Base-by-base conservation (phyloP, 1,140 invertebrate genomes). In the Drosophila saltans region DNA sequence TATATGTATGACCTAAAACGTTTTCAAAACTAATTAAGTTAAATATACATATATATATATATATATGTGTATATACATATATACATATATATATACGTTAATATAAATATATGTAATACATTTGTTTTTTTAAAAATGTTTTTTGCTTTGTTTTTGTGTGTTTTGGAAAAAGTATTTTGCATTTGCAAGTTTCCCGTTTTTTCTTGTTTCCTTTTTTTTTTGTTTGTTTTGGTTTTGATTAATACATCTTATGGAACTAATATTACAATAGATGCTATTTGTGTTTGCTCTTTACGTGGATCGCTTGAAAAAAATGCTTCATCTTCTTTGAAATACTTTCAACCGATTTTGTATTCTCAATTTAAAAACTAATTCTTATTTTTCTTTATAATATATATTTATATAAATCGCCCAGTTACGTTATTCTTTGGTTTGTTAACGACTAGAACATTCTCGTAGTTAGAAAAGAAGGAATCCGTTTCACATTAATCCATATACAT, bases 201-300 rank as follows among this genome's bases (percentile, higher is more conserved):
- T 68, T 63, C 40, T 57, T 75, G 30, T 24, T 36, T 40, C 11
- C 33, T 60, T 39, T 24, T 28, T 21, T 48, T 43, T 33, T 48
- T n/a, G 73, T 81, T 69, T 30, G 28, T 30, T 30, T 30, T 30
- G 28, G 28, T 30, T 69, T 88, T 85, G 82, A 85, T 85, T 86
- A 85, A 86, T 85, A 85, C 82, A 72, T 86, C 82, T 85, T 85
- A 77, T 39, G 78, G 66, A 67, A 75, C 82, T 86, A 86, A 72
- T 85, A 85, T 86, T 81, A 86, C 82, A 85, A 78, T 86, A 69
- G 73, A 79, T 78, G 82, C 82, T 81, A 73, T 86, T 85, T 85
- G 75, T 73, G 45, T 78, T 86, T 75, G 78, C 80, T 61, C 60
- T 63, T 62, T 52, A 52, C 69, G 57, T 52, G 63, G 63, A 73